These are phyloP conservation scores for Folsomia candida DNA, from an alignment of 2,888 invertebrate species.

Conservation along the genomic window DNA sequence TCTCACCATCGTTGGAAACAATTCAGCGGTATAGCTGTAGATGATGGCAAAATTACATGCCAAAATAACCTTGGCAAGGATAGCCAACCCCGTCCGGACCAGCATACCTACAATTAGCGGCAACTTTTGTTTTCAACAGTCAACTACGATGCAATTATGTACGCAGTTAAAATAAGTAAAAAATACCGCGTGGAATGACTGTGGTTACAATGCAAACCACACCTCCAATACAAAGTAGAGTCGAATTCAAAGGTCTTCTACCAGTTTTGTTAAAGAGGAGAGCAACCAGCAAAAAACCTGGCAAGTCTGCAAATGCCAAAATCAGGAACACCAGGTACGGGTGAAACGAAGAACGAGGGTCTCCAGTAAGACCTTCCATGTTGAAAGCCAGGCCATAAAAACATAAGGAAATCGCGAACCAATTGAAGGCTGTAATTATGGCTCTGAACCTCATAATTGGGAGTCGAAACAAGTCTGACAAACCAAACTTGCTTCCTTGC, in stretches of 20 bases:
- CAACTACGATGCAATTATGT: neutral
- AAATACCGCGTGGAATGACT: conserved; percentile 63
- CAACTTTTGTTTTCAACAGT: neutral
- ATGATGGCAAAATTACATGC: conserved; percentile 81
- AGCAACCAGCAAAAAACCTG: conserved; percentile 71
- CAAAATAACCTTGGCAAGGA: conserved; percentile 76
- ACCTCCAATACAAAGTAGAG: conserved; percentile 76
- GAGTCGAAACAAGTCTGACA: conserved; percentile 73
- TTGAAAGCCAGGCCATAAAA: conserved; percentile 82
- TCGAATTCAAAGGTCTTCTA: conserved; percentile 69
- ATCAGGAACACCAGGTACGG: conserved; percentile 71
- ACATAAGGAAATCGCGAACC: conserved; percentile 62
- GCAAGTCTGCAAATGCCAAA: conserved; percentile 75
- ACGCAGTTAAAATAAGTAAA: neutral
- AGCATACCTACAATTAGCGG: conserved; percentile 35
- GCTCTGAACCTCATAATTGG: conserved; percentile 76
- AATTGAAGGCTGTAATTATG: conserved; percentile 77
- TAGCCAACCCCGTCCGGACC: conserved; percentile 52
- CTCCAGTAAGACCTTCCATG: conserved; percentile 72
- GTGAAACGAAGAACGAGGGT: too few relatives aligned
- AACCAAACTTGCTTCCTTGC: conserved; percentile 56
- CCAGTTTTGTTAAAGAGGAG: conserved; percentile 73
- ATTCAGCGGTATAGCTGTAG: conserved; percentile 81
- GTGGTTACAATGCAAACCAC: conserved; percentile 72
- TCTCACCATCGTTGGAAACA: conserved; percentile 74